Evolutionary conservation across 2,113 vertebrate genomes (phyloP).

Genomic region (Delphinapterus leucas): DNA sequence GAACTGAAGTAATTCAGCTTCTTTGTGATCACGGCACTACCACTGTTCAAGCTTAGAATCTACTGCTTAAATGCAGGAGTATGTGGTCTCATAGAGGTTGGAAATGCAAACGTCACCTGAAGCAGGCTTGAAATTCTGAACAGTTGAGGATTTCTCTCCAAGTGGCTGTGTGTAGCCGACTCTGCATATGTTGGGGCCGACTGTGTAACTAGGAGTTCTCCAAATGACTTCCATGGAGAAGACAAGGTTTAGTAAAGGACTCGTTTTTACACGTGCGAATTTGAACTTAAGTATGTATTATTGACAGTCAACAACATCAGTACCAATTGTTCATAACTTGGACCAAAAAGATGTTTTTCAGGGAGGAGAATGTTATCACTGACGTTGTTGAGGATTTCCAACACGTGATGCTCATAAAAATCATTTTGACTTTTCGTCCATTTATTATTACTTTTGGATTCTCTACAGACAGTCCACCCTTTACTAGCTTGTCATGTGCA

Average conservation of each 20-base stretch:
- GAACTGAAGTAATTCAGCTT: not conserved
- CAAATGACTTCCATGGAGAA: not conserved
- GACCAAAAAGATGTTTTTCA: not conserved
- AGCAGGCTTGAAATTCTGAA: not conserved
- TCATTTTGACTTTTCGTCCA: not conserved
- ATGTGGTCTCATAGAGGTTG: not conserved
- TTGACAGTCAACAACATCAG: not conserved
- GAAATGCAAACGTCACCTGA: not conserved
- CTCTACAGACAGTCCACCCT: not conserved
- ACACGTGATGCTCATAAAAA: not conserved
- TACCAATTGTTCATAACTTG: not conserved
- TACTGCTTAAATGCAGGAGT: not conserved
- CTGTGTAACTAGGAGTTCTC: not conserved
- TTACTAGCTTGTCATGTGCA: not conserved
- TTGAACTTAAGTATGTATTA: not conserved
- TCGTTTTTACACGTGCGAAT: not conserved
- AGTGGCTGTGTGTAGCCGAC: accelerated
- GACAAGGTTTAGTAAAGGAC: not conserved
- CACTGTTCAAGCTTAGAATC: not conserved
- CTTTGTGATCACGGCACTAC: not conserved
- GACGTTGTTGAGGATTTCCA: not conserved
- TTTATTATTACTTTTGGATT: not conserved
- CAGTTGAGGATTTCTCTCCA: not conserved
- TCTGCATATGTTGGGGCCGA: not conserved
- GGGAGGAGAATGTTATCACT: not conserved